These are phyloP conservation scores for Stenotaenia linearis DNA, from an alignment of 2,888 invertebrate genomes.

Conservation along the genomic window DNA sequence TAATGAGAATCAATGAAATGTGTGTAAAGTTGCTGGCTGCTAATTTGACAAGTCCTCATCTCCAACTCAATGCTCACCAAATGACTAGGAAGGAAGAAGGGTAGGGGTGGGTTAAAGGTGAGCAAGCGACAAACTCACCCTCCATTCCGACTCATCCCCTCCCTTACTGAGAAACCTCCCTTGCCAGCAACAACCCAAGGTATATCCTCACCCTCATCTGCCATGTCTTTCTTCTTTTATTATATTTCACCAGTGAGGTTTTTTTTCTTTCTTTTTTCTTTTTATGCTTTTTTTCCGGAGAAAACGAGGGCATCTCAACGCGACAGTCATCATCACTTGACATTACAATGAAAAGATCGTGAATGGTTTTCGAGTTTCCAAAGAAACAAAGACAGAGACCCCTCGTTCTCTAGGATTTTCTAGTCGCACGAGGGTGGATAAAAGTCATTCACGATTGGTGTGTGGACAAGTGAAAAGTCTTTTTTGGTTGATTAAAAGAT, in stretches of 20 bases:
- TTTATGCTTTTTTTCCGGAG: not conserved
- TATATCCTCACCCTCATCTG: constrained; percentile 21
- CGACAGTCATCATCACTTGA: constrained; percentile 14
- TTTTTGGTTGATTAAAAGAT: not conserved
- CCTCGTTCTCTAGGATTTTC: not conserved
- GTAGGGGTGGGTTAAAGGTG: constrained; percentile 18
- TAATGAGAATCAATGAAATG: constrained; percentile 26
- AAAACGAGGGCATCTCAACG: constrained; percentile 22
- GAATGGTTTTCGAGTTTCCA: constrained; percentile 17
- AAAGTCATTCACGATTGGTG: not conserved
- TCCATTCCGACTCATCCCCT: not conserved
- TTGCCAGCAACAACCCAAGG: not conserved
- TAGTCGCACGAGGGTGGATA: not conserved
- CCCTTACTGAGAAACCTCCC: not conserved
- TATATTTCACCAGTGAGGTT: constrained; percentile 9
- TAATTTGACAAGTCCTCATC: constrained; percentile 26
- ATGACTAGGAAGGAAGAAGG: constrained; percentile 1
- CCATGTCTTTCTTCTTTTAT: constrained; percentile 23
- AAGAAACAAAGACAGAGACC: constrained; percentile 26
- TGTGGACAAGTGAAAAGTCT: not conserved
- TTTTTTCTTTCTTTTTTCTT: not conserved
- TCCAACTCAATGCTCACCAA: constrained; percentile 2
- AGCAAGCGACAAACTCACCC: constrained; percentile 21
- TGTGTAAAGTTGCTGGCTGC: not conserved
- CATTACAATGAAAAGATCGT: constrained; percentile 16